Percentiles rank a stretch among this genome's conserved stretches.
These are phyloP conservation scores for Peromyscus maniculatus DNA, from an alignment of 2,113 vertebrate genomes.

Conservation along the genomic window DNA sequence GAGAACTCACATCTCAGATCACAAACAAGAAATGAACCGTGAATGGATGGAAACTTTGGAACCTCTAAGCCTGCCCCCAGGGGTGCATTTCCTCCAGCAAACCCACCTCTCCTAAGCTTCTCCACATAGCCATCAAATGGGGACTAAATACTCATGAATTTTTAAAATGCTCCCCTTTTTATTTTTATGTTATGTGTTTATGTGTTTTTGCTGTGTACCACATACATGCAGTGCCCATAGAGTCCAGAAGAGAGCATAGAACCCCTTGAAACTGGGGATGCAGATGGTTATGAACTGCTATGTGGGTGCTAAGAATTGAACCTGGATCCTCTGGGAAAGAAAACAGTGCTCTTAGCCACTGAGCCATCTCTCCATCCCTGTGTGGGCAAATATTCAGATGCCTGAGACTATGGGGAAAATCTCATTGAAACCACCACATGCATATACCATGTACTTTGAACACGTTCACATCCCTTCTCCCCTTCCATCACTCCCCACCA, in stretches of 20 bases:
- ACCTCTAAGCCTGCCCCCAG: fast-evolving
- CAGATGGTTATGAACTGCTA: neutral
- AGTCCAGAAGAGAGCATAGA: neutral
- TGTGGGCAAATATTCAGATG: neutral
- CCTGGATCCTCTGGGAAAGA: neutral
- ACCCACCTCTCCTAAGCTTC: neutral
- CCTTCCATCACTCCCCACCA: neutral
- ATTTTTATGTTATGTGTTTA: neutral
- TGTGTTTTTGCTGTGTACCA: neutral
- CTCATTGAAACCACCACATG: neutral
- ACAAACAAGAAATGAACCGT: neutral
- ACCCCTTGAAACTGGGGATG: neutral
- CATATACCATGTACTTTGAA: neutral
- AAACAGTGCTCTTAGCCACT: neutral
- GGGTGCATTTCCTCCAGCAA: too few species aligned
- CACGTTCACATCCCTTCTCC: neutral
- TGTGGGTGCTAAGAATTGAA: neutral
- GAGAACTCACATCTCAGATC: neutral
- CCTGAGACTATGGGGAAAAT: neutral
- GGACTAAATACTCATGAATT: neutral
- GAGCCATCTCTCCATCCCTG: neutral
- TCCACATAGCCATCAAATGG: neutral
- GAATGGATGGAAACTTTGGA: neutral
- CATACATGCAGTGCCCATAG: neutral
- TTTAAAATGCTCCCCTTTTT: neutral